These are phyloP conservation scores for Chamaea fasciata DNA, from an alignment of 2,113 vertebrate species.

Conservation along the genomic window DNA sequence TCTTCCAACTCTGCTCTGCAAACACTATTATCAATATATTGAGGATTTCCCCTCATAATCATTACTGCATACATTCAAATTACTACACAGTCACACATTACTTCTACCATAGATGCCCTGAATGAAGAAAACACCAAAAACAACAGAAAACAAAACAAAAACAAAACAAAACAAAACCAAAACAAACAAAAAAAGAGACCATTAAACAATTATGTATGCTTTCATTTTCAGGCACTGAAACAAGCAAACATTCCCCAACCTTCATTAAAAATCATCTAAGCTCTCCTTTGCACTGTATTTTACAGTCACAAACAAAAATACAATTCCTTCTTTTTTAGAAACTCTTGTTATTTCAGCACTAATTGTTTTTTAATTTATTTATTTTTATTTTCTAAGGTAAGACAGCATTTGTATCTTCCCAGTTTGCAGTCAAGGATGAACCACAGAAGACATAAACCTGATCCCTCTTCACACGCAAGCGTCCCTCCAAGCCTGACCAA, in stretches of 20 bases:
- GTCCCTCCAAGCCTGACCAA: not conserved
- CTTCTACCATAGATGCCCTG: not conserved
- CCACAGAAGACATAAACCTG: not conserved
- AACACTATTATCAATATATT: not conserved
- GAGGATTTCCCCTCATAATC: not conserved
- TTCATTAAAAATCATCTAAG: not conserved
- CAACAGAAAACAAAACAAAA: not conserved
- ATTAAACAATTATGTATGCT: accelerated
- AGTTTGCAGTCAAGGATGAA: not conserved
- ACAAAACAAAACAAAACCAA: too few relatives aligned
- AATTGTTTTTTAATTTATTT: not conserved
- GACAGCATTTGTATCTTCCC: not conserved
- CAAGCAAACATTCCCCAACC: not conserved
- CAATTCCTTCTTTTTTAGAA: not conserved
- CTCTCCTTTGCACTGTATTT: not conserved
- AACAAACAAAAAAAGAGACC: not conserved
- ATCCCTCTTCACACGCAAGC: accelerated
- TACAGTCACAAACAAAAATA: not conserved
- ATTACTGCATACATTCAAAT: not conserved
- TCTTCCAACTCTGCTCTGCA: not conserved
- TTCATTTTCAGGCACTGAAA: not conserved
- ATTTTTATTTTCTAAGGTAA: not conserved
- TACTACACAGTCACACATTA: not conserved
- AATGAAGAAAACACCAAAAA: not conserved
- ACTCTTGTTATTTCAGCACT: not conserved